Base-by-base conservation (phyloP, 2,888 invertebrate species). In the Orthonychiurus folsomi region DNA sequence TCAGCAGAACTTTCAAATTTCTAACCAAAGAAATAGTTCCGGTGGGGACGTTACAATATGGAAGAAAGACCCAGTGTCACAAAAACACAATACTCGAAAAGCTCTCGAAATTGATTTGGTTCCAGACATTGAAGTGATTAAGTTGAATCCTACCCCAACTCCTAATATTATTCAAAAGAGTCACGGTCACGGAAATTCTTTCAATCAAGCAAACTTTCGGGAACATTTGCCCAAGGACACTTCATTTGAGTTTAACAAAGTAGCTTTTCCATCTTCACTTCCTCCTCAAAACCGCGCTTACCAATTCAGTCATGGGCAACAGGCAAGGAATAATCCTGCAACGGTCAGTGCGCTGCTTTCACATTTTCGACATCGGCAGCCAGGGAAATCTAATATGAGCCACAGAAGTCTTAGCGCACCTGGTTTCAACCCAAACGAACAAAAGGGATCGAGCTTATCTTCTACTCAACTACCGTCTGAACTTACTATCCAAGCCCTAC, bases 31-130 rank as follows among this genome's bases (percentile, higher is more conserved):
- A 55, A 72, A 60, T 52, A 68, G 65, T 56, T 63, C 64, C 0
- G 72, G 72, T 18, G 72, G 72, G 1, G 69, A 70, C 64, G 66
- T 72, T 2, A 66, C 66, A 1, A 59, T 64, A 48, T 61, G 58
- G 64, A 58, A 58, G 25, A 57, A 63, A 25, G 59, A 59, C 50
- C 5, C 5, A 21, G 21, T 3, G 3, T 9, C 12, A 20, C 3
- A 20, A 5, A 2, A 9, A 25, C 2, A 18, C 23, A 23, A 27
- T 3, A 24, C 50, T 20, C 21, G 24, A 3, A 12, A 20, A 50
- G 9, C 28, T 9, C 21, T n/a, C 9, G 23, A 28, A 3, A 12
- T 23, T 20, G 50, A 50, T 25, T 50, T 59, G 24, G 26, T 59
- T 59, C 59, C 59, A 5, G 59, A 59, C 23, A 59, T 59, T 48